Conservation (phyloP, 2,888 invertebrate genomes). For the Rhodophaea formosa region DNA sequence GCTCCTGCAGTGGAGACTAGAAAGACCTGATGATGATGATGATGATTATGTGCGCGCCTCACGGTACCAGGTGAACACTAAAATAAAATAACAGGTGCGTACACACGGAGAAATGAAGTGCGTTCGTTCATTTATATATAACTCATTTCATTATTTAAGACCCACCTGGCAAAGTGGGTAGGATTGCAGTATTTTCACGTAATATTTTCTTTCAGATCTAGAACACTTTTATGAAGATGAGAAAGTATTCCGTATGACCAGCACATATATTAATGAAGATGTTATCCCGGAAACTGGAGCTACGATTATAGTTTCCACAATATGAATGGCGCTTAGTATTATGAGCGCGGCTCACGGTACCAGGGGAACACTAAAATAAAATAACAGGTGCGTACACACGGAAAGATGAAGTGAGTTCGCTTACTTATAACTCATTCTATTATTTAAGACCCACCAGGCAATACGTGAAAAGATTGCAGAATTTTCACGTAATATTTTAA, state of each 20-base stretch:
- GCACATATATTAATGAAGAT: background rate
- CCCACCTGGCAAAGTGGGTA: constrained; percentile 24
- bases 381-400: constrained; percentile 28
- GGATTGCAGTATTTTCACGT: constrained; percentile 2
- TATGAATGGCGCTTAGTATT: constrained; percentile 43
- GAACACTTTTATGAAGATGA: too few relatives aligned
- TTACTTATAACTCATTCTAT: too few relatives aligned
- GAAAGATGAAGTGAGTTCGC: constrained; percentile 36
- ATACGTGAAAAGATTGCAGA: too few relatives aligned
- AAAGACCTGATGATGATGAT: too few relatives aligned
- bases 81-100: constrained; percentile 23
- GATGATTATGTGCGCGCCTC: too few relatives aligned
- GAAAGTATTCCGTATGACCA: too few relatives aligned
- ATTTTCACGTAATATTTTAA: too few relatives aligned
- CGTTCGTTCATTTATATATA: constrained; percentile 39
- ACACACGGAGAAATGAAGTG: constrained; percentile 33
- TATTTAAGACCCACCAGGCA: too few relatives aligned
- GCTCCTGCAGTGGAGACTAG: too few relatives aligned
- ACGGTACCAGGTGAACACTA: background rate
- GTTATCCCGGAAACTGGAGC: background rate
- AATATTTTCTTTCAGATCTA: background rate
- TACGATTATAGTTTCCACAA: constrained; percentile 30
- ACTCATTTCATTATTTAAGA: constrained; percentile 37
- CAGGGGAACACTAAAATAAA: constrained; percentile 32
- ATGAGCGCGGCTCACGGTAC: constrained; percentile 41